These are phyloP conservation scores for Ecdyonurus torrentis DNA, from an alignment of 2,888 invertebrate species.

Conservation along the genomic window DNA sequence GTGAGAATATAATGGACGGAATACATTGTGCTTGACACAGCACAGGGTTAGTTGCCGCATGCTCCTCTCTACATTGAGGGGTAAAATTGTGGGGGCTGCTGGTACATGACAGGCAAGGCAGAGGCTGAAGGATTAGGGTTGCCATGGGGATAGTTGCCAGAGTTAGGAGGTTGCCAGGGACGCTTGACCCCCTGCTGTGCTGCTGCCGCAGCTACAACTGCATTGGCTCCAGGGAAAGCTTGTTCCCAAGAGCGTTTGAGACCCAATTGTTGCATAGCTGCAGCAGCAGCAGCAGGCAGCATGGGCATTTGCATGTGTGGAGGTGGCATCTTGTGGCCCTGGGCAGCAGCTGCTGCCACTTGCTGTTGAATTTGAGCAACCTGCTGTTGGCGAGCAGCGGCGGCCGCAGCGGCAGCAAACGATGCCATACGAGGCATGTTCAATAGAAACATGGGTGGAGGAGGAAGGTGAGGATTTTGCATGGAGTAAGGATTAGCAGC, in stretches of 20 bases:
- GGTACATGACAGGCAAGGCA: slow-evolving; percentile 28
- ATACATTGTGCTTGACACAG: not conserved
- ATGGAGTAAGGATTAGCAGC: not conserved
- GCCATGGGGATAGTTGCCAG: slow-evolving; percentile 23
- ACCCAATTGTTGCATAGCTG: slow-evolving; percentile 23
- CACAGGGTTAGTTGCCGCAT: not conserved
- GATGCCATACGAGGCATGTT: slow-evolving; percentile 12
- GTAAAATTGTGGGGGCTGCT: slow-evolving; percentile 35
- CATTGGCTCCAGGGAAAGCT: slow-evolving; percentile 40
- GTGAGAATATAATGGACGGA: not conserved
- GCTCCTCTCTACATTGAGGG: slow-evolving; percentile 21
- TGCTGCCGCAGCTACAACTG: slow-evolving; percentile 9
- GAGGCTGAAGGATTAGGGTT: slow-evolving; percentile 24
- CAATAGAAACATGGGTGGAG: slow-evolving; percentile 5
- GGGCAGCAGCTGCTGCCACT: slow-evolving; percentile 25
- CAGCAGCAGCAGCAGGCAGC: slow-evolving; percentile 22
- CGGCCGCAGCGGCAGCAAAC: slow-evolving; percentile 23
- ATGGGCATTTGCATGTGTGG: not conserved
- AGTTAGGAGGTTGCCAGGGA: slow-evolving; percentile 14
- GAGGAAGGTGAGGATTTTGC: not conserved
- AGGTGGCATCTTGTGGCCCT: not conserved
- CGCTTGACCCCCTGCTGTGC: slow-evolving; percentile 11
- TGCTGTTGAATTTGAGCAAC: slow-evolving; percentile 17
- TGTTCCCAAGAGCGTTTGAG: slow-evolving; percentile 55
- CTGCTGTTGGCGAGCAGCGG: slow-evolving; percentile 19